phyloP scores from a whole-genome alignment of 2,888 invertebrate genomes.

The Mythimna ferrago region DNA sequence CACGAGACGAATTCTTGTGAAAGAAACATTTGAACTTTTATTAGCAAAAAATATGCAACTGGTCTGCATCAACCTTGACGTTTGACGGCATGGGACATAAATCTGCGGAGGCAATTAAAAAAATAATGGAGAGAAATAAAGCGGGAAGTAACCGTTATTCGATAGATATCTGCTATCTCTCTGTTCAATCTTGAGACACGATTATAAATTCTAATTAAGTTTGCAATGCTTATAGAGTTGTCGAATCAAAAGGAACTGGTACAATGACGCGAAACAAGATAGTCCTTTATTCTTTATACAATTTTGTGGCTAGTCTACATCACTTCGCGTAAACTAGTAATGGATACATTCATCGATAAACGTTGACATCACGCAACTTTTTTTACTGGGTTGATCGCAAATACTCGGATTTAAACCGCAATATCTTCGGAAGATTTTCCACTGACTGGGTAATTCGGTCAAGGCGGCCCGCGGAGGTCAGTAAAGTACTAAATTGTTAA shows the following conservation, averaged over 20 bases:
- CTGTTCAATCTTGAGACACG: conserved; percentile 34
- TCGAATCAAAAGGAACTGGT: conserved; percentile 12
- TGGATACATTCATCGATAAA: conserved; percentile 60
- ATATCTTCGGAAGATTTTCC: conserved; percentile 74
- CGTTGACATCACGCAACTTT: conserved; percentile 45
- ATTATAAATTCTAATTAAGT: conserved; percentile 30
- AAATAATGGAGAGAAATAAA: conserved; percentile 23
- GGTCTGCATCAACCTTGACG: conserved; percentile 56
- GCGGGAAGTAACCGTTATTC: conserved; percentile 44
- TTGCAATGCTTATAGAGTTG: conserved; percentile 6
- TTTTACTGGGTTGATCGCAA: conserved; percentile 24
- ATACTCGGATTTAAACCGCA: conserved; percentile 47
- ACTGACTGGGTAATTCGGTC: conserved; percentile 77
- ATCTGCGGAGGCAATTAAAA: conserved; percentile 44
- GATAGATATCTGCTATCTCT: conserved; percentile 16
- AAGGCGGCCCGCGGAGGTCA: conserved; percentile 77
- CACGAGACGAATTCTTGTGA: conserved; percentile 82
- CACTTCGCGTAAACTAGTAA: conserved; percentile 39
- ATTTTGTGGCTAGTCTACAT: conserved; percentile 19
- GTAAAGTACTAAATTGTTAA: conserved; percentile 59
- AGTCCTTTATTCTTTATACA: not conserved
- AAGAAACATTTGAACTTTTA: conserved; percentile 73
- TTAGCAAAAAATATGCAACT: conserved; percentile 66
- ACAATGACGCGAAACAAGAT: not conserved
- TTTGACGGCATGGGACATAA: conserved; percentile 39